Conservation (phyloP, 2,113 vertebrate species). For the Columba janthina region DNA sequence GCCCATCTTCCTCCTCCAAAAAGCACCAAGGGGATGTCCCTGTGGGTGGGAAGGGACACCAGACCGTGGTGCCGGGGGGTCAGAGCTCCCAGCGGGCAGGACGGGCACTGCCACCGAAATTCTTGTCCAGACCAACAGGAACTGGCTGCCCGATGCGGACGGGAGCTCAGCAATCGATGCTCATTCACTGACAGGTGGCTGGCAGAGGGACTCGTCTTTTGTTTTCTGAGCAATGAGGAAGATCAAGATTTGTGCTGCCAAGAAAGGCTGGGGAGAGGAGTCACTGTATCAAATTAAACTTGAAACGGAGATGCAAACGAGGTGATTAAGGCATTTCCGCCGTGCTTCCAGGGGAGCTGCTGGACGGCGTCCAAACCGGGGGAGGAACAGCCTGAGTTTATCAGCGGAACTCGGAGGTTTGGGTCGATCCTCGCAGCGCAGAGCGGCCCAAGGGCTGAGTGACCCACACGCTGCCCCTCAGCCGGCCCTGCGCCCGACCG, state of each 20-base stretch:
- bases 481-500: rapidly evolving
- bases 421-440: rapidly evolving
- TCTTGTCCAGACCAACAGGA: rapidly evolving
- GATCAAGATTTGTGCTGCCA: background rate
- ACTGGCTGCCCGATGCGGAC: background rate
- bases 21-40: background rate
- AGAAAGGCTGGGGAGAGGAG: background rate
- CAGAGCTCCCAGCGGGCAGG: background rate
- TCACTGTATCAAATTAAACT: background rate
- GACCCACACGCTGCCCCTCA: background rate
- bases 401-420: background rate
- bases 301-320: constrained; percentile 11
- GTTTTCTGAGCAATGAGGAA: background rate
- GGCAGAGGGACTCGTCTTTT: background rate
- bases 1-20: background rate
- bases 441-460: background rate
- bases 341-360: background rate
- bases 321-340: constrained; percentile 14
- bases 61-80: rapidly evolving
- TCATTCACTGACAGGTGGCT: background rate
- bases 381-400: background rate
- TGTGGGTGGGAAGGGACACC: rapidly evolving
- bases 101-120: rapidly evolving
- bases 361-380: background rate
- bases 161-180: rapidly evolving